A percentile compares a stretch with the other conserved stretches of the same genome.
Conservation (phyloP, 2,888 invertebrate genomes). For the Sisyra nigra region DNA sequence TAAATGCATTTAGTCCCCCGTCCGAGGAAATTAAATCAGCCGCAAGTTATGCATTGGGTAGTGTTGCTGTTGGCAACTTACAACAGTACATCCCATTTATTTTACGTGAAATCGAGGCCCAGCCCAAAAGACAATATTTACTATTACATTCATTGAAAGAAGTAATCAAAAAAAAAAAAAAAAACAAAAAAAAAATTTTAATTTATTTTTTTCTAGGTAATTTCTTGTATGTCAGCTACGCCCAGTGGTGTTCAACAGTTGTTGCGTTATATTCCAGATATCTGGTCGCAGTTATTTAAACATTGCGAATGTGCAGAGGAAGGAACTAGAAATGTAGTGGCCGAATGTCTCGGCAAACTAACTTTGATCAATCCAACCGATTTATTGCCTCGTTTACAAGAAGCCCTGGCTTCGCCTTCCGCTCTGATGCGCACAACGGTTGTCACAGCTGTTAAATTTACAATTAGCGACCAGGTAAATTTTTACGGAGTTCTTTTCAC, state of each 20-base stretch:
- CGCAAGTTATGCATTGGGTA: slow-evolving; percentile 92
- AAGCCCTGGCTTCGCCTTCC: slow-evolving; percentile 62
- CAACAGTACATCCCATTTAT: slow-evolving; percentile 89
- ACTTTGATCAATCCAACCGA: slow-evolving; percentile 83
- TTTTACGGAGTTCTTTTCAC: slow-evolving; percentile 3
- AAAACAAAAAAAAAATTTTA: neutral
- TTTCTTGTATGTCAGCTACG: slow-evolving; percentile 65
- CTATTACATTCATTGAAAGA: slow-evolving; percentile 95
- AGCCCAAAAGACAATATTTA: slow-evolving; percentile 90
- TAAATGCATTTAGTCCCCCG: slow-evolving; percentile 76
- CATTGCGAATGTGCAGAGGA: slow-evolving; percentile 97
- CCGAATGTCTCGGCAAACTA: slow-evolving; percentile 94
- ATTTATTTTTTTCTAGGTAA: slow-evolving; percentile 45
- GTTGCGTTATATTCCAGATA: slow-evolving; percentile 67
- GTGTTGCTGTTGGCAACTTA: slow-evolving; percentile 90
- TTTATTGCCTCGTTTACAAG: slow-evolving; percentile 74
- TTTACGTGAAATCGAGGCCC: slow-evolving; percentile 80
- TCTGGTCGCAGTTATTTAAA: slow-evolving; percentile 84
- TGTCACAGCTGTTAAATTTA: slow-evolving; percentile 96
- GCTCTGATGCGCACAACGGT: slow-evolving; percentile 87
- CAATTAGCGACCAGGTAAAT: slow-evolving; percentile 84
- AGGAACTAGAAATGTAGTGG: slow-evolving; percentile 96
- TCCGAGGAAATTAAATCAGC: slow-evolving; percentile 97
- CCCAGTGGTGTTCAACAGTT: slow-evolving; percentile 58
- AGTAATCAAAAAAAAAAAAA: slow-evolving; percentile 31